Percentiles rank a stretch among this genome's conserved stretches.
phyloP scores from a whole-genome alignment of 2,888 invertebrate genomes.

The Sarcophaga rosellei region DNA sequence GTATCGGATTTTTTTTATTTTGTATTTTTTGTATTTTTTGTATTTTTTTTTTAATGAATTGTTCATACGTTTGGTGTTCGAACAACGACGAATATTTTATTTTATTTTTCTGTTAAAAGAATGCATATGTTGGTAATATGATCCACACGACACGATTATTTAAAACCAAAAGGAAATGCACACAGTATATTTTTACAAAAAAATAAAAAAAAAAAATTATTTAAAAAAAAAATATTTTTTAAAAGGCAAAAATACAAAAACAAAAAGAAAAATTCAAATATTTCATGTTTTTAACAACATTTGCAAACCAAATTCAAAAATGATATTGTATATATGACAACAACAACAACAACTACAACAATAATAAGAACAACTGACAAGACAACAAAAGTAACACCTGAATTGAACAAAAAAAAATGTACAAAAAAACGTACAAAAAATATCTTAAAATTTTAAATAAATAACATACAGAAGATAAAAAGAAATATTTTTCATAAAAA shows the following conservation, averaged over 20 bases:
- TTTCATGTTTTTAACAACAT: conserved; percentile 51
- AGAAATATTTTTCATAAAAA: not conserved
- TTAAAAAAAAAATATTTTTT: not conserved
- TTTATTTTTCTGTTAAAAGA: conserved; percentile 38
- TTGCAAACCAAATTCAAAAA: conserved; percentile 11
- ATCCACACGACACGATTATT: conserved; percentile 68
- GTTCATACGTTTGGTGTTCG: conserved; percentile 15
- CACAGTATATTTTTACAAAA: conserved; percentile 15
- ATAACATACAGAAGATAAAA: not conserved
- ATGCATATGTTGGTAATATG: conserved; percentile 65
- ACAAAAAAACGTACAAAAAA: not conserved
- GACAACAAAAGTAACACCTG: conserved; percentile 55
- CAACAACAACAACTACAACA: conserved; percentile 7
- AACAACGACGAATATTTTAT: conserved; percentile 14
- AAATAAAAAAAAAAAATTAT: not conserved
- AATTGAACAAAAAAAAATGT: conserved; percentile 32
- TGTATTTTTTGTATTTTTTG: not conserved
- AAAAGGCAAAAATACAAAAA: not conserved
- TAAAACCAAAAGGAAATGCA: conserved; percentile 67
- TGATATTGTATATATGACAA: conserved; percentile 12
- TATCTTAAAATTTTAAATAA: no score
- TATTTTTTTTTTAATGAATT: not conserved
- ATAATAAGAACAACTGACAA: conserved; percentile 1
- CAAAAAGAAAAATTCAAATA: not conserved
- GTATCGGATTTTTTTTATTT: not conserved